Base-by-base conservation (phyloP, 2,888 invertebrate genomes). In the Andrena haemorrhoa region DNA sequence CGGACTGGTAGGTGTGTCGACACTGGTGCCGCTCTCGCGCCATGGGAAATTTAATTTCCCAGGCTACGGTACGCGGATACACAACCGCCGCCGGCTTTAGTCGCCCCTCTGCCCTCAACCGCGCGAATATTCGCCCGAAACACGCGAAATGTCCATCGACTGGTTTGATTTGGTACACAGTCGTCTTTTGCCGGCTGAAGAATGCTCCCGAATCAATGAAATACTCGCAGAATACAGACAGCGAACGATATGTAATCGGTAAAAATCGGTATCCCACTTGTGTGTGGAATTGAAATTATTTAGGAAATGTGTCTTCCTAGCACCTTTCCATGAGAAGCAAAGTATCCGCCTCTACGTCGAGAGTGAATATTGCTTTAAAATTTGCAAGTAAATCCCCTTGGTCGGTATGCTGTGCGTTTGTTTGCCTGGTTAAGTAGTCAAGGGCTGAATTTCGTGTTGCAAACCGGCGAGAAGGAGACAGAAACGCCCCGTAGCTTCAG, bases 41-140 rank as follows among this genome's bases (percentile, higher is more conserved):
- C 88, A 86, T 88, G 89, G 90, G 90, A 90, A 90, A 90, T 90
- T 90, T 89, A 88, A 90, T 89, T 90, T 87, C 82, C 74, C 75
- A 73, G 75, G 87, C 82, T 74, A 74, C 81, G 79, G 83, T 66
- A 70, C 81, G 69, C 81, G 84, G 82, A 84, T 73, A 83, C 84
- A 75, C 79, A 82, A 84, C 75, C 84, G 68, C 83, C 75, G 58
- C 56, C 31, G 79, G 70, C 84, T 60, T 53, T 74, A 68, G 58
- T 64, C 74, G 60, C 63, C 29, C 20, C 66, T 10, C 58, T 12
- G 23, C 58, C 51, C 41, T 41, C 23, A 29, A 68, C 69, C 60
- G 64, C 23, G 49, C 60, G 53, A 69, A 79, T 79, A 72, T 80
- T 53, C 47, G 16, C 23, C 10, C 20, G 72, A 72, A 66, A 58